Base-by-base conservation (phyloP, 2,113 vertebrate species). In the Stegastes partitus region DNA sequence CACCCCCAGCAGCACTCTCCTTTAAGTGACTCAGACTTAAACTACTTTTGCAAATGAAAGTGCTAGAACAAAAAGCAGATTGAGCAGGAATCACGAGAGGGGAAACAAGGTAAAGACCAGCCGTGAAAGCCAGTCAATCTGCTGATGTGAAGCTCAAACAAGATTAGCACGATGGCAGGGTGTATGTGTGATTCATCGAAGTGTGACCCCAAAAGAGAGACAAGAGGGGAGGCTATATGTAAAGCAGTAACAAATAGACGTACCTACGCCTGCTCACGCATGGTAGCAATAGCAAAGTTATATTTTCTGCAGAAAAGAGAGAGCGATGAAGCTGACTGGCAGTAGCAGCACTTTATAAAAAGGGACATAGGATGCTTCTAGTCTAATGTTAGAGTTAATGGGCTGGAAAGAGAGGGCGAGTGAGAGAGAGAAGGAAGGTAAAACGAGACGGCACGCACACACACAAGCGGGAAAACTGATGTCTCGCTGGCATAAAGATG, bases 351-450 rank as follows among this genome's bases (percentile, higher is more conserved):
- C 70, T 79, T 70, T 65, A 72, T 62, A 82, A 79, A n/a, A 85
- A 80, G 19, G 66, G 72, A 69, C 68, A 77, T 12, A 54, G 25
- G 47, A 68, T 80, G 34, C 79, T 84, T 74, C 65, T 65, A 11
- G 65, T 73, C 65, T 87, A 85, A 88, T 86, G 83, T 74, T 87
- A 56, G 64, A 85, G 56, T 82, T 90, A 91, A 92, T 89, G 77
- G 79, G 63, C 61, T 44, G 28, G 64, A 88, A 82, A 80, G 68
- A 61, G 47, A 58, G 22, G 50, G 31, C 0, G 8, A 34, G 42
- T 39, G 49, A 69, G 31, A 74, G 22, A 75, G 19, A 61, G 66
- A 50, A 39, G 15, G 51, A 61, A 51, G 47, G 68, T 67, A 54
- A 68, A 66, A 81, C 39, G 64, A 85, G 34, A 81, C 53, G 39